A percentile compares a stretch with the other conserved stretches of the same genome.
These are phyloP conservation scores for Drosophila macrospina DNA, from an alignment of 2,888 invertebrate genomes.

Conservation along the genomic window DNA sequence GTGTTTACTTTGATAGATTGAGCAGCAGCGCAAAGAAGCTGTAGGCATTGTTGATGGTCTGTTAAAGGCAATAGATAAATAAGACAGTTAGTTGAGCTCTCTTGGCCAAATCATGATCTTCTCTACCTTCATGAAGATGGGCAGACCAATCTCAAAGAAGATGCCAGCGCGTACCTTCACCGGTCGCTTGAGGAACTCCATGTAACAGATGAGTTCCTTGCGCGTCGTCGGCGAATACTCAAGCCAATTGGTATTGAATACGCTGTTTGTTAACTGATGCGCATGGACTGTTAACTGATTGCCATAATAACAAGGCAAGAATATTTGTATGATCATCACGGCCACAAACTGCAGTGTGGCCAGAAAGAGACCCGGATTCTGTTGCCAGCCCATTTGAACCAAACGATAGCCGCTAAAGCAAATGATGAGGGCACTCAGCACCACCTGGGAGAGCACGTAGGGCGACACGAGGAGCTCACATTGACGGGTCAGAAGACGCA, in stretches of 20 bases:
- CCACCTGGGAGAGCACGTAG: conserved; percentile 72
- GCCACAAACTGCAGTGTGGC: conserved; percentile 65
- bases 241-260: conserved; percentile 80
- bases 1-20: conserved; percentile 67
- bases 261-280: conserved; percentile 58
- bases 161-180: conserved; percentile 70
- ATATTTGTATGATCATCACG: conserved; percentile 80
- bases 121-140: conserved; percentile 82
- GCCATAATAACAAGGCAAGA: conserved; percentile 81
- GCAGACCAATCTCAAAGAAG: conserved; percentile 79
- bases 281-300: conserved; percentile 77
- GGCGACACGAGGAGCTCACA: conserved; percentile 68
- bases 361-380: conserved; percentile 57
- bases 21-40: conserved; percentile 80
- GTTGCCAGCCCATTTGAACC: conserved; percentile 57
- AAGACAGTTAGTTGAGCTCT: background rate
- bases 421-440: conserved; percentile 77
- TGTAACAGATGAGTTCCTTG: conserved; percentile 71
- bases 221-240: conserved; percentile 62
- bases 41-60: conserved; percentile 80
- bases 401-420: conserved; percentile 80
- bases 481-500: conserved; percentile 35
- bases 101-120: too few species aligned
- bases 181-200: conserved; percentile 79
- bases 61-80: conserved; percentile 36